Conservation (phyloP, 2,113 vertebrate species). For the Platysteira castanea region DNA sequence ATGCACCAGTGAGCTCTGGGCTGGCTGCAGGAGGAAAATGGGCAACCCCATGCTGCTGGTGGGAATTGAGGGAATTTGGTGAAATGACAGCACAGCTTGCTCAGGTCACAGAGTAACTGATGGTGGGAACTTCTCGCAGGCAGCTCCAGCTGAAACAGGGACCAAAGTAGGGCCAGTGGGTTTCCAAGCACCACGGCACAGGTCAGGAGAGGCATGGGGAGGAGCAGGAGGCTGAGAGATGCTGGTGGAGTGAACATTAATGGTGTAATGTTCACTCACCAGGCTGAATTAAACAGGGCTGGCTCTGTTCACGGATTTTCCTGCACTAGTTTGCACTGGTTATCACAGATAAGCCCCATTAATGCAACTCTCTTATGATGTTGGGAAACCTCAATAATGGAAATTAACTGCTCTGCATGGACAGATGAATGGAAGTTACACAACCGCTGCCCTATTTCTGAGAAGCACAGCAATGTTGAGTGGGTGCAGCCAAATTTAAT, state of each 20-base stretch:
- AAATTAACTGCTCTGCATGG: conserved; percentile 19
- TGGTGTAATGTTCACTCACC: conserved; percentile 1
- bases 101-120: not conserved
- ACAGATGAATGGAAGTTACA: conserved; percentile 26
- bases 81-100: not conserved
- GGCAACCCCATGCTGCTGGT: not conserved
- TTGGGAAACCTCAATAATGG: conserved; percentile 51
- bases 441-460: not conserved
- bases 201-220: not conserved
- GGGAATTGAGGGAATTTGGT: not conserved
- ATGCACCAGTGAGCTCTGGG: not conserved
- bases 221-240: not conserved
- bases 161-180: not conserved
- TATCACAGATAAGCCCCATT: conserved; percentile 40
- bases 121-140: not conserved
- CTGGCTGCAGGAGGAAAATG: not conserved
- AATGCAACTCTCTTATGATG: not conserved
- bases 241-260: not conserved
- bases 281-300: not conserved
- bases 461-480: not conserved
- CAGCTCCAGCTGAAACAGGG: not conserved
- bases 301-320: not conserved
- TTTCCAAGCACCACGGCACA: fast-evolving
- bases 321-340: conserved; percentile 34
- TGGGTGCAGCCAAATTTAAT: not conserved